These are phyloP conservation scores for Malacosoma neustria DNA, from an alignment of 2,888 invertebrate genomes.

Conservation along the genomic window DNA sequence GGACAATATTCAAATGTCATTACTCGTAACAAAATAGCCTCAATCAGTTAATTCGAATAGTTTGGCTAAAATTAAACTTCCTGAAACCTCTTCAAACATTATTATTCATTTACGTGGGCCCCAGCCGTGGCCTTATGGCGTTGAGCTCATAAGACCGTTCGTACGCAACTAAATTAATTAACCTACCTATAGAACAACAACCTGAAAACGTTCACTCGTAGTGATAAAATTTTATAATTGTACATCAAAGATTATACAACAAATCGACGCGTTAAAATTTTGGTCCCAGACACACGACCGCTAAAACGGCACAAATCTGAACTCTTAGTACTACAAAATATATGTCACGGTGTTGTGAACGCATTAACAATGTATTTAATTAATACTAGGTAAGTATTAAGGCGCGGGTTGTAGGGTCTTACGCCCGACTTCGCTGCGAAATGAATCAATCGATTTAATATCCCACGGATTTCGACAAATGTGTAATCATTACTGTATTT, in stretches of 20 bases:
- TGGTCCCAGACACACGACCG: constrained; percentile 52
- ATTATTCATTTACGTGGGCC: too few relatives aligned
- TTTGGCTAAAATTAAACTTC: too few relatives aligned
- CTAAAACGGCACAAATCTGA: constrained; percentile 35
- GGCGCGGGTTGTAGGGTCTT: constrained; percentile 12
- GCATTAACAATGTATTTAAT: constrained; percentile 39
- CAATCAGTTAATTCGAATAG: too few relatives aligned
- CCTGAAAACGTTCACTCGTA: constrained; percentile 51
- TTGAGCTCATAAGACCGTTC: constrained; percentile 46
- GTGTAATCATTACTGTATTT: too few relatives aligned
- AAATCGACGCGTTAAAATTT: constrained; percentile 36
- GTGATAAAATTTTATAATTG: constrained; percentile 58
- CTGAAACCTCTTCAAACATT: too few relatives aligned
- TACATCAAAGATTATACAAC: constrained; percentile 42
- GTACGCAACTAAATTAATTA: constrained; percentile 40
- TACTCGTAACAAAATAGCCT: too few relatives aligned
- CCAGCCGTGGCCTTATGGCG: constrained; percentile 14
- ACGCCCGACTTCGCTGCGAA: constrained; percentile 1
- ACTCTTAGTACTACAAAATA: constrained; percentile 49
- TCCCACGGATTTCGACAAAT: too few relatives aligned
- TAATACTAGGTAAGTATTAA: constrained; percentile 32
- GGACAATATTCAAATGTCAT: too few relatives aligned
- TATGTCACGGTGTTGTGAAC: constrained; percentile 40
- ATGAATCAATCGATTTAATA: neutral
- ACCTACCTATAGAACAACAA: constrained; percentile 52